Evolutionary conservation across 2,797 vertebrate species (phyloP), one percentile per base, ranked within the genome.

Genomic region (Mormyrus hasselquistii): DNA sequence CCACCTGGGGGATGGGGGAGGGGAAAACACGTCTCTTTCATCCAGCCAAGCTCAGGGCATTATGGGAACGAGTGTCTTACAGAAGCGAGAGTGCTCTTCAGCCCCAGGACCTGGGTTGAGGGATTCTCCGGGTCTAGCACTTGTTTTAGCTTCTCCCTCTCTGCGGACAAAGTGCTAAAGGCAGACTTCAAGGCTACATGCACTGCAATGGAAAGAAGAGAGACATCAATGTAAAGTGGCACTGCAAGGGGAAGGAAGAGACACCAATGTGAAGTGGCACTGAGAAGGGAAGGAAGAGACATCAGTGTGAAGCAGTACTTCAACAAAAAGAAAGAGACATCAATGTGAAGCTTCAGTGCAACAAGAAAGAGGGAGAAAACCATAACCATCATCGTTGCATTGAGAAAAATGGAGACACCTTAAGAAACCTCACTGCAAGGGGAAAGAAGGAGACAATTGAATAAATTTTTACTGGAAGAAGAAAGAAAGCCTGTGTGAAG

Each of bases 181-280:
- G 96, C 96, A 10, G 96, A 96, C 94, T 96, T 99, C 96, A 99
- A 96, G 92, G 96, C 96, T 90, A 95, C 94, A 92, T 98, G 97
- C 93, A 99, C 98, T 99, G 92, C 25, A 94, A 95, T 22, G 9
- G 14, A 93, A 93, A 94, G 90, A 90, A 90, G 87, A 85, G 90
- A 79, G 12, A 86, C 84, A 16, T 86, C 16, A 22, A 1, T 83
- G n/a, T 83, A 8, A 44, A 83, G 44, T 19, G 6, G 41, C 44
- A 83, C 44, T 83, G n/a, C 16, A 47, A 83, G 1, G 7, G n/a
- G 6, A 10, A 44, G 79, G 3, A 12, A 94, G 90, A 41, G 9
- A 85, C 83, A 25, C 14, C 73, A 2, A 1, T 12, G 4, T 76
- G 34, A 34, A 76, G 29, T 25, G 4, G 1, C 92, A 98, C 98